Percentiles rank a stretch among this genome's conserved stretches.
Conservation (phyloP, 2,113 vertebrate genomes). For the Megalops atlanticus region DNA sequence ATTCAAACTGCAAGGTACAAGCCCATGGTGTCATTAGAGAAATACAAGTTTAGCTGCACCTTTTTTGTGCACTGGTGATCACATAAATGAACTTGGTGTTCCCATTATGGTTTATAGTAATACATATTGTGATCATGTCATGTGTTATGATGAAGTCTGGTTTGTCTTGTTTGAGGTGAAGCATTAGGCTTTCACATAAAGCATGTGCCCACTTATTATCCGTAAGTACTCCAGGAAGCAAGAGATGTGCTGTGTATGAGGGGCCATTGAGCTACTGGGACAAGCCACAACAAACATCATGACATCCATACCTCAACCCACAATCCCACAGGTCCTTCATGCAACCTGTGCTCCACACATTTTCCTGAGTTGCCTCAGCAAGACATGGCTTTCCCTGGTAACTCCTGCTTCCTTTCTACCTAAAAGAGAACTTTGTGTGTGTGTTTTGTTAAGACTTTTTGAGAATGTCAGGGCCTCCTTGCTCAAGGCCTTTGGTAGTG, state of each 20-base stretch:
- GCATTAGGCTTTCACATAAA: background rate
- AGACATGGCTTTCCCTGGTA: background rate
- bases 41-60: background rate
- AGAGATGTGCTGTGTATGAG: too few species aligned
- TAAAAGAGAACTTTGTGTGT: background rate
- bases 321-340: background rate
- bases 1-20: background rate
- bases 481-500: background rate
- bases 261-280: background rate
- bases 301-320: background rate
- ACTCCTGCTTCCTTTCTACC: background rate
- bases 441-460: background rate
- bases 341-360: slow-evolving; percentile 44
- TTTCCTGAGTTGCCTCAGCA: background rate
- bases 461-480: background rate
- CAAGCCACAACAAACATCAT: background rate
- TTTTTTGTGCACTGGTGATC: background rate
- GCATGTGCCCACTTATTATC: background rate
- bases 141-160: background rate
- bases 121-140: background rate
- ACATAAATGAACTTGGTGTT: background rate
- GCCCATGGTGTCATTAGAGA: background rate
- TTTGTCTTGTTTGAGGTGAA: background rate
- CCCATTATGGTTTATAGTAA: background rate
- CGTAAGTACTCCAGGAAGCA: background rate